phyloP scores from a whole-genome alignment of 2,888 invertebrate genomes.

The Ferdinandea cuprea region DNA sequence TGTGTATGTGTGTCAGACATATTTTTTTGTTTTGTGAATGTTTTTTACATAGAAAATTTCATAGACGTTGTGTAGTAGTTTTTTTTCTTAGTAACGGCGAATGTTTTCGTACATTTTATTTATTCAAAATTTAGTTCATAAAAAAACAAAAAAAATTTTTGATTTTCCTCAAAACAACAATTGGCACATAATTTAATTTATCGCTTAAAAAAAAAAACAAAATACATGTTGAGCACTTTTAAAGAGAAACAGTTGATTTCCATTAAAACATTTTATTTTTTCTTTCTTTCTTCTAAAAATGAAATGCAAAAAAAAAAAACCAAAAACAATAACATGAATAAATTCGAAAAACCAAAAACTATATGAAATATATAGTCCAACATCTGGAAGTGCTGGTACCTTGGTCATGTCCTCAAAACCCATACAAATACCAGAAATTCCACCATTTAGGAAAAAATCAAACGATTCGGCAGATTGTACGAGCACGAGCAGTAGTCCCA shows the following conservation, averaged over 20 bases:
- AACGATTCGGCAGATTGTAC: constrained; percentile 80
- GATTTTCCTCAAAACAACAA: constrained; percentile 36
- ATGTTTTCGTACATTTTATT: constrained; percentile 25
- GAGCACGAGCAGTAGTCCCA: constrained; percentile 81
- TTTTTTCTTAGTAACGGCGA: constrained; percentile 32
- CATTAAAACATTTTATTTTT: constrained; percentile 35
- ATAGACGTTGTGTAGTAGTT: constrained; percentile 5
- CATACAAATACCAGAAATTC: constrained; percentile 83
- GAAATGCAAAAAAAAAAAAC: constrained; percentile 26
- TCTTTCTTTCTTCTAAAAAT: constrained; percentile 55
- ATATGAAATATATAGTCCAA: constrained; percentile 77
- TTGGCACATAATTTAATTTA: constrained; percentile 56
- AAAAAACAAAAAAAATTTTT: background rate
- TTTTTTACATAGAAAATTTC: background rate
- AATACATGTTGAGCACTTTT: constrained; percentile 45
- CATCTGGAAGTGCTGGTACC: constrained; percentile 79
- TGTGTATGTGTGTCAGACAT: constrained; percentile 10
- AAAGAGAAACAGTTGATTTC: constrained; percentile 34
- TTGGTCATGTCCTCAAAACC: constrained; percentile 80
- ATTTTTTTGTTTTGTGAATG: background rate
- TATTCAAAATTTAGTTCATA: background rate
- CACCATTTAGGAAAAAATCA: constrained; percentile 83
- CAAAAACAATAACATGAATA: constrained; percentile 10
- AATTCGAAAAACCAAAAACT: constrained; percentile 17
- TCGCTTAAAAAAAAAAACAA: constrained; percentile 40